Base-by-base conservation (phyloP, 92 coral and sea anemone species). In the Isaurus tuberculatus region DNA sequence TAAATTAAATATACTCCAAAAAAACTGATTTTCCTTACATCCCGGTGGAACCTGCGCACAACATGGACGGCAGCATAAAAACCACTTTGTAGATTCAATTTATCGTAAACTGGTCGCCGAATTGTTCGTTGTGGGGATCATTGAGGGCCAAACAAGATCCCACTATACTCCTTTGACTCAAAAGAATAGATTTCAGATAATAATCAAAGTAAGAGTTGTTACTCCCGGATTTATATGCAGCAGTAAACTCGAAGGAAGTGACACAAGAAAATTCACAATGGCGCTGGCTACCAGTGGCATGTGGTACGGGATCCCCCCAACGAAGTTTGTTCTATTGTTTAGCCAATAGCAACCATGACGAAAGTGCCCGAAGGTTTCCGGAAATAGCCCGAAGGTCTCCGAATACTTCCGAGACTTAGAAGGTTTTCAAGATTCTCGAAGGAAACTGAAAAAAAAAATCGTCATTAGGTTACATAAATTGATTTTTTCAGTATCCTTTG, bases 211-310 rank as follows among this genome's bases (percentile, higher is more conserved):
- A 71, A 30, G 82, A 58, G 57, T 44, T 71, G 90, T 58, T 60
- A 79, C 66, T 26, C 73, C 80, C 83, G 78, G 85, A 83, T 78
- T 89, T 89, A 89, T 91, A 89, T 74, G 87, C 85, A 44, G 95
- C 70, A 91, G 78, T 90, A 88, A 91, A 91, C 51, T 83, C 86
- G 88, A 91, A 86, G 80, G 83, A 91, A 93, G 66, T 91, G 98
- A 91, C 98, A 93, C 97, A 81, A 86, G 81, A 91, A 90, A 91
- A 84, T 94, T 72, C 98, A 97, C 98, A 94, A 97, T 97, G 99
- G 99, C 99, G 98, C 98, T 95, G 91, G 96, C 94, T 83, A 84
- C 92, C 80, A 91, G 90, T 88, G 99, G 99, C 99, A 97, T 95
- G 98, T 95, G 99, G 95, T 72, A 86, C 91, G 83, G 93, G 84